Conservation (phyloP, 2,797 vertebrate genomes). For the Rhadinocentrus ornatus region DNA sequence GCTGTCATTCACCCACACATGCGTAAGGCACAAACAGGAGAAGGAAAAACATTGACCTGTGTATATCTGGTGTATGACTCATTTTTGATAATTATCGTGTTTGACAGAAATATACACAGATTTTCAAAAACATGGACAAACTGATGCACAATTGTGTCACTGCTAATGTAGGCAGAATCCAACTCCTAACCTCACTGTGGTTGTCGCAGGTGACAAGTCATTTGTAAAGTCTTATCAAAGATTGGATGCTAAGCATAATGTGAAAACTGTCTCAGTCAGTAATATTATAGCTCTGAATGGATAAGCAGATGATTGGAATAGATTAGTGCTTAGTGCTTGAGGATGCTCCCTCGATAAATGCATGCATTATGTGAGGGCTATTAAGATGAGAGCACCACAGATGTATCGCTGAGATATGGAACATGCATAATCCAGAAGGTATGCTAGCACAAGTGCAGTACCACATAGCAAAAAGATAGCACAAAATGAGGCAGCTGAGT, state of each 20-base stretch:
- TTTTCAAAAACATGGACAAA: conserved; percentile 39
- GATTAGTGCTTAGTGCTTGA: neutral
- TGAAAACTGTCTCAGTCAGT: conserved; percentile 1
- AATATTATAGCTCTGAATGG: neutral
- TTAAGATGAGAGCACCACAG: conserved; percentile 2
- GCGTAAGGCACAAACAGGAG: conserved; percentile 22
- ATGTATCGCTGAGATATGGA: conserved; percentile 18
- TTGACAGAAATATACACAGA: conserved; percentile 48
- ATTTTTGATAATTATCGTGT: conserved; percentile 40
- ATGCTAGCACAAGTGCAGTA: conserved; percentile 1
- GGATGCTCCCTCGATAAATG: conserved; percentile 4
- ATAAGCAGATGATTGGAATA: conserved; percentile 13
- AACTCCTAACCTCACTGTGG: conserved; percentile 28
- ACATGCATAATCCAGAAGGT: conserved; percentile 22
- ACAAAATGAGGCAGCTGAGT: neutral
- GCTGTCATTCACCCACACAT: conserved; percentile 30
- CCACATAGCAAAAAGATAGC: conserved; percentile 11
- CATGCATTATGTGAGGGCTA: neutral
- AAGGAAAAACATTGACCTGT: conserved; percentile 2
- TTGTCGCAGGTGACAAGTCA: conserved; percentile 31
- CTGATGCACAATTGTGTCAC: conserved; percentile 26
- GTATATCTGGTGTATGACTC: conserved; percentile 47
- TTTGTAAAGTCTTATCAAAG: conserved; percentile 38
- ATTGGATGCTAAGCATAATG: conserved; percentile 8
- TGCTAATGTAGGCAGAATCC: conserved; percentile 14